These are phyloP conservation scores for Parazoanthus swiftii DNA, from an alignment of 92 coral and sea anemone genomes.

Conservation along the genomic window DNA sequence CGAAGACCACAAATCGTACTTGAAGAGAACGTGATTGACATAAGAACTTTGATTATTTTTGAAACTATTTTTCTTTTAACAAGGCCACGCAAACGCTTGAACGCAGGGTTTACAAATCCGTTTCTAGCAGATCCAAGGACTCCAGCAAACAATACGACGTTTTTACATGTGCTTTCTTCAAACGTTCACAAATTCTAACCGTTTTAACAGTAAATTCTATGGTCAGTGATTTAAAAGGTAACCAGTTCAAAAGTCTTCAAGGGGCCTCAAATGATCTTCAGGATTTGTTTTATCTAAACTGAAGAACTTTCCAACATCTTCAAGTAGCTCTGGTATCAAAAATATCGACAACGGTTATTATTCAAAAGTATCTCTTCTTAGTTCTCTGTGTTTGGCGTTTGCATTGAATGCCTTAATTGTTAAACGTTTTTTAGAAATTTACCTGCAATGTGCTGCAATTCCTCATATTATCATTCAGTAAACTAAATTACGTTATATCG, in stretches of 20 bases:
- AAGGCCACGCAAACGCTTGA: neutral
- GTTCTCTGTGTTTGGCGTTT: neutral
- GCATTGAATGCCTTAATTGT: too few relatives aligned
- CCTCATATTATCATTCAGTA: too few relatives aligned
- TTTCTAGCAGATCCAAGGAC: neutral
- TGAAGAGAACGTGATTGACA: neutral
- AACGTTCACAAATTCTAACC: neutral
- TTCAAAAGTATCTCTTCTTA: neutral
- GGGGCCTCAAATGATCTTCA: neutral
- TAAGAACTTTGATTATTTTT: neutral
- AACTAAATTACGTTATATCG: too few relatives aligned
- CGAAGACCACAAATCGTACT: constrained; percentile 7
- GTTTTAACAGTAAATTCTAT: neutral
- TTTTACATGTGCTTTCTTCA: neutral
- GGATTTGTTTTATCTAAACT: too few relatives aligned
- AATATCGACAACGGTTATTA: neutral
- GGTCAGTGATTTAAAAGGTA: neutral
- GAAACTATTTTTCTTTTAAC: neutral
- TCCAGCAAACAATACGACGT: neutral
- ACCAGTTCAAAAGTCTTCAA: neutral
- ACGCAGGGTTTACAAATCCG: neutral
- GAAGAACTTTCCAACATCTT: too few relatives aligned
- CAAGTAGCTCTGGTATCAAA: neutral
- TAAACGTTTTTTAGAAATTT: too few relatives aligned
- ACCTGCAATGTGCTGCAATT: too few relatives aligned